phyloP scores from a whole-genome alignment of 23 tunicate species.

The Ascidia mentula region DNA sequence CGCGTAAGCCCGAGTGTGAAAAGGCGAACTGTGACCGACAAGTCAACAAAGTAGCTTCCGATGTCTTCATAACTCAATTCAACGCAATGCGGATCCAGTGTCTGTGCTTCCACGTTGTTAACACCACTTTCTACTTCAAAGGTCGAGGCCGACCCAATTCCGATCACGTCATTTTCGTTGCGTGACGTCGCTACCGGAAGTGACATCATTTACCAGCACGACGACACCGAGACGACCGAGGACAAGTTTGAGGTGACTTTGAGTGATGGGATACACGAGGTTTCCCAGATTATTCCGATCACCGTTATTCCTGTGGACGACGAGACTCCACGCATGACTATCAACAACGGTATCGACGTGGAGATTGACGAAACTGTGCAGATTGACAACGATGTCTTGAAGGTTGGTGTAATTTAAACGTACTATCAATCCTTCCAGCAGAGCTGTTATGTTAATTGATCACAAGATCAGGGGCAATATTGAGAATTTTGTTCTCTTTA shows the following conservation, averaged over 20 bases:
- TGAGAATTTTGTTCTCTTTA: no score
- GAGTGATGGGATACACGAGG: constrained; percentile 85
- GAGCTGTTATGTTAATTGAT: no score
- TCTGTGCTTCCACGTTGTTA: no score
- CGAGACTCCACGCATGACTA: constrained; percentile 95
- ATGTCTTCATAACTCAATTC: neutral
- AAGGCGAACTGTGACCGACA: neutral
- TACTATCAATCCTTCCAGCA: neutral
- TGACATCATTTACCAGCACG: constrained; percentile 82
- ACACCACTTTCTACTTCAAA: no score
- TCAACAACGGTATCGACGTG: constrained; percentile 92
- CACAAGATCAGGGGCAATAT: no score
- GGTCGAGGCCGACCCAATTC: constrained; percentile 26
- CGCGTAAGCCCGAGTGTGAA: neutral
- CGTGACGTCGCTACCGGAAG: constrained; percentile 60
- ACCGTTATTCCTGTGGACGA: constrained; percentile 92
- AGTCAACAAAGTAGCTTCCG: neutral
- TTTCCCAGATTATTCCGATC: constrained; percentile 61
- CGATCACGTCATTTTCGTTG: constrained; percentile 28
- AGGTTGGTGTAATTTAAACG: constrained; percentile 24
- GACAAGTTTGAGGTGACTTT: constrained; percentile 78
- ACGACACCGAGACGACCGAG: constrained; percentile 89
- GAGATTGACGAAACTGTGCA: constrained; percentile 59
- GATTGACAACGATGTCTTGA: constrained; percentile 55
- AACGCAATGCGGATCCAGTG: neutral